These are phyloP conservation scores for Isichthys henryi DNA, from an alignment of 2,113 vertebrate species.

Conservation along the genomic window DNA sequence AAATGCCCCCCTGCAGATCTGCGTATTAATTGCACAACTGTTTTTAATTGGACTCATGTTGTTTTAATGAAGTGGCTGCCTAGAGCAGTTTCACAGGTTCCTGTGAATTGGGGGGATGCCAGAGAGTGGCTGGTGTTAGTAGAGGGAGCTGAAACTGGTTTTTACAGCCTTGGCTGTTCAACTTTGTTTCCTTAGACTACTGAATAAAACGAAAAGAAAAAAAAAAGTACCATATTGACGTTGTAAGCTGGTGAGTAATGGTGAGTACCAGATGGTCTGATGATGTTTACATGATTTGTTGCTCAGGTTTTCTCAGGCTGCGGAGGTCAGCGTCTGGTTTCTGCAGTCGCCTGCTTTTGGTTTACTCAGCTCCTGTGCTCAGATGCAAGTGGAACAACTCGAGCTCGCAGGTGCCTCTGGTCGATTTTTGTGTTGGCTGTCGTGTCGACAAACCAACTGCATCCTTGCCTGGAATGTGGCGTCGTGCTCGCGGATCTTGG, in stretches of 20 bases:
- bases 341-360: background rate
- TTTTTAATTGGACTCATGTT: slow-evolving; percentile 15
- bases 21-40: background rate
- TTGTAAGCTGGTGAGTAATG: background rate
- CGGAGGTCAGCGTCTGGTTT: background rate
- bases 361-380: background rate
- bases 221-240: background rate
- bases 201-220: background rate
- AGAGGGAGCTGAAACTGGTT: slow-evolving; percentile 8
- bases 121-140: background rate
- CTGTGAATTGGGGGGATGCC: background rate
- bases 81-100: slow-evolving; percentile 10
- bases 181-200: background rate
- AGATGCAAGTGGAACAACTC: background rate
- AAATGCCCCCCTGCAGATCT: background rate
- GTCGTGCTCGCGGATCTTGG: background rate
- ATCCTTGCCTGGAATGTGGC: background rate
- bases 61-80: slow-evolving; percentile 18
- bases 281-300: background rate
- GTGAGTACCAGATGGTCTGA: background rate
- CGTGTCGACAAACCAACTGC: background rate
- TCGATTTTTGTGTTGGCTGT: background rate
- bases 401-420: background rate
- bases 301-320: background rate
- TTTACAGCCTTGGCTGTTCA: background rate